A percentile compares a stretch with the other conserved stretches of the same genome.
Evolutionary conservation across 2,888 invertebrate genomes (phyloP).

Genomic region (Tortrix viridana): DNA sequence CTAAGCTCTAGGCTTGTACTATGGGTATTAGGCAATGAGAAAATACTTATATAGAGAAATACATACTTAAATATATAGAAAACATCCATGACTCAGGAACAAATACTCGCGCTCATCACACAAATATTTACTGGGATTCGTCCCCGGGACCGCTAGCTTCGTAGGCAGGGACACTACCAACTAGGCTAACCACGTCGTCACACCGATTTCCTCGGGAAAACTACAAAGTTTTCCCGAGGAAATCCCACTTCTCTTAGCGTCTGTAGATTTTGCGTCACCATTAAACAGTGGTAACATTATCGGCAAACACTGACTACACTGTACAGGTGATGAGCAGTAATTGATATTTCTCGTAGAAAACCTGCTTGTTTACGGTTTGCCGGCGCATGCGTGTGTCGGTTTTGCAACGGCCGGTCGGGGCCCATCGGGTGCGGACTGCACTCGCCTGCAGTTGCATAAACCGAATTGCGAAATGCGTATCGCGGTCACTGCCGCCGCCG

Average conservation of each 20-base stretch:
- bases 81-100: no score
- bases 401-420: slow-evolving; percentile 71
- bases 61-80: no score
- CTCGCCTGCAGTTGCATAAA: slow-evolving; percentile 80
- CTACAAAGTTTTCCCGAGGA: no score
- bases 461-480: slow-evolving; percentile 72
- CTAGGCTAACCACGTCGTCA: no score
- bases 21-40: no score
- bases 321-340: slow-evolving; percentile 10
- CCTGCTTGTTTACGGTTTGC: slow-evolving; percentile 47
- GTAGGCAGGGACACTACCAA: no score
- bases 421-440: slow-evolving; percentile 76
- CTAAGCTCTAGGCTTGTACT: no score
- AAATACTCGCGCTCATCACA: no score
- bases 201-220: no score
- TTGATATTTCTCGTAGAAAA: slow-evolving; percentile 38
- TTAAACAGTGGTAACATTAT: not conserved
- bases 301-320: not conserved
- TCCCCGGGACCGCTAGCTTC: no score
- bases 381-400: slow-evolving; percentile 57
- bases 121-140: no score
- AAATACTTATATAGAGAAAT: no score
- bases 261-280: slow-evolving; percentile 9
- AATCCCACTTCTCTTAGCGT: not conserved
- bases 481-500: slow-evolving; percentile 80